Evolutionary conservation across 2,888 invertebrate genomes (phyloP), one percentile per base, ranked within the genome.

Genomic region (Morpho achilles): DNA sequence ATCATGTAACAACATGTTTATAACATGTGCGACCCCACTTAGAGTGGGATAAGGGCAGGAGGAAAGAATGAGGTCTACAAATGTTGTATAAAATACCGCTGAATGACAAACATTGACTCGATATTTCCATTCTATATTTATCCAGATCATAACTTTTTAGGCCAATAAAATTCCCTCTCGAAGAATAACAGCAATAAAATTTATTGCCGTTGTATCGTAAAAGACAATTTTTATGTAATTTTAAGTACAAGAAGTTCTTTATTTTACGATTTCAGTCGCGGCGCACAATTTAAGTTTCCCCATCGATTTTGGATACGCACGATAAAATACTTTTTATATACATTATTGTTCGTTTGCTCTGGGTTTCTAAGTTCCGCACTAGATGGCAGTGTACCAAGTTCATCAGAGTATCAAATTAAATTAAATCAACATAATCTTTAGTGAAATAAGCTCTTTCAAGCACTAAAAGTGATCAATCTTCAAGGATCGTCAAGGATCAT

Each of bases 151-250:
- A 74, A 75, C 73, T 74, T 71, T 45, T 65, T 60, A 54, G 54
- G 63, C 67, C 67, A 67, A 74, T 75, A 76, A 76, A 76, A 69
- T 58, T 69, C 68, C 60, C 68, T 70, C 65, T 66, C 62, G 61
- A 65, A 63, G 67, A 69, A 69, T 69, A 67, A 68, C 65, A 69
- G 70, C 64, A 69, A 71, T 72, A 73, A 71, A 74, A 70, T 72
- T 73, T 75, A 75, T 74, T 71, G 69, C 70, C 67, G 63, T 72
- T 73, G 72, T 71, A 73, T 74, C 76, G 72, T 78, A 77, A 78
- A 76, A 72, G 68, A 69, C 68, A 67, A 73, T 73, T 79, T 80
- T 77, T 76, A 79, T 76, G 75, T 75, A 74, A 76, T 75, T 77
- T 75, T 73, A 74, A 76, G 74, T 66, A 73, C 69, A 68, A 59